Evolutionary conservation across 2,888 invertebrate species (phyloP).

Genomic region (Drosophila mimica): DNA sequence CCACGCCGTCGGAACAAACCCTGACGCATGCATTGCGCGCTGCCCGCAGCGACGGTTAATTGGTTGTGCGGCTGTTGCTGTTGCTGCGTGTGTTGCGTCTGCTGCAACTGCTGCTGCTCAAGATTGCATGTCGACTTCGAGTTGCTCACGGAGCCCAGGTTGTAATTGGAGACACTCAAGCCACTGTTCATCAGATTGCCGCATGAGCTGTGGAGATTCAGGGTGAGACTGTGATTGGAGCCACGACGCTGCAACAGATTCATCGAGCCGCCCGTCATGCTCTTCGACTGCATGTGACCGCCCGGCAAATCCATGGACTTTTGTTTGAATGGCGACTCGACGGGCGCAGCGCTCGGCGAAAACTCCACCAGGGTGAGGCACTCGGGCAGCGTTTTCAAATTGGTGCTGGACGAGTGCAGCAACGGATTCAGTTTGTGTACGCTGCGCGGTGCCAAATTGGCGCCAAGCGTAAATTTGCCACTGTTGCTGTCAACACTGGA

Average conservation of each 20-base stretch:
- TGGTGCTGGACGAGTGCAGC: constrained; percentile 87
- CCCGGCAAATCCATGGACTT: constrained; percentile 78
- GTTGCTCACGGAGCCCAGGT: constrained; percentile 86
- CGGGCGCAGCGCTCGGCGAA: constrained; percentile 56
- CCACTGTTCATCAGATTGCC: constrained; percentile 83
- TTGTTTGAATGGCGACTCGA: constrained; percentile 76
- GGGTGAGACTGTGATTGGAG: constrained; percentile 87
- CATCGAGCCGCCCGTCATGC: constrained; percentile 67
- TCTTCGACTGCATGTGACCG: constrained; percentile 42
- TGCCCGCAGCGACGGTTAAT: constrained; percentile 57
- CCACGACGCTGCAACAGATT: constrained; percentile 87
- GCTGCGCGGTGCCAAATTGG: constrained; percentile 63
- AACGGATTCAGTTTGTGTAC: constrained; percentile 79
- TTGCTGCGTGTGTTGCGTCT: constrained; percentile 12
- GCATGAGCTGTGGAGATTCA: constrained; percentile 87
- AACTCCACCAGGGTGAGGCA: constrained; percentile 90
- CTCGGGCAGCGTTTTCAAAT: constrained; percentile 90
- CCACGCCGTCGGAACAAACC: constrained; percentile 81
- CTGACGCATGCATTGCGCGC: constrained; percentile 63
- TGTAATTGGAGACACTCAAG: constrained; percentile 86
- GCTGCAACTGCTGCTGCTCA: constrained; percentile 53
- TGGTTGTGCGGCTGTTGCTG: constrained; percentile 36
- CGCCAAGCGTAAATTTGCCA: constrained; percentile 65
- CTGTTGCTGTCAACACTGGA: constrained; percentile 62
- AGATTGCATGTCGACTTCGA: constrained; percentile 82